Percentiles rank a stretch among this genome's conserved stretches.
Conservation (phyloP, 1,140 invertebrate species). For the Zaprionus africanus region DNA sequence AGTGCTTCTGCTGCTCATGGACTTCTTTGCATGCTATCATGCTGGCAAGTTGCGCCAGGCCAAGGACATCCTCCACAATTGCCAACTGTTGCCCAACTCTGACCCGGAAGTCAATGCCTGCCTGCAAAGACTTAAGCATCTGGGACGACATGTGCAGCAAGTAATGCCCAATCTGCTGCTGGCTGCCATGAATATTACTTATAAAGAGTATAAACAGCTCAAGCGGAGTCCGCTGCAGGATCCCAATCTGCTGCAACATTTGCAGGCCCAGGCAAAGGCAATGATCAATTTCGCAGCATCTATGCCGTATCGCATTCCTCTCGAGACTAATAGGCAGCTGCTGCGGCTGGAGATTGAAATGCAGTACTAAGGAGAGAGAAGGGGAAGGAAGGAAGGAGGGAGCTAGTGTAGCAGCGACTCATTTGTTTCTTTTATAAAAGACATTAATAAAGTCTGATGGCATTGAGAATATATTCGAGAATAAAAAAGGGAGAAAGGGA, state of each 20-base stretch:
- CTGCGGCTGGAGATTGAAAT: slow-evolving; percentile 13
- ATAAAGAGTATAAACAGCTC: neutral
- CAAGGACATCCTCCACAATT: neutral
- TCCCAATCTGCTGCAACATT: neutral
- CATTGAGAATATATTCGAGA: no score
- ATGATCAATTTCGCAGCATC: slow-evolving; percentile 2
- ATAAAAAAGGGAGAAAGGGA: neutral
- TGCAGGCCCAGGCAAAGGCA: slow-evolving; percentile 9
- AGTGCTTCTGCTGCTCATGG: neutral
- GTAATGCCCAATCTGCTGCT: slow-evolving; percentile 9
- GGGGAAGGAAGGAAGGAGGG: neutral
- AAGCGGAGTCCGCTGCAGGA: neutral
- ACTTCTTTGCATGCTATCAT: slow-evolving; percentile 6
- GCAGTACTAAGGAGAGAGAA: neutral
- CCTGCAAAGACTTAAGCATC: neutral
- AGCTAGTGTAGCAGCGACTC: neutral
- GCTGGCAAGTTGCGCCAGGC: neutral
- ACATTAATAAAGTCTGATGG: no score
- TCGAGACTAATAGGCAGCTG: neutral
- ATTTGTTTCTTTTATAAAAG: neutral
- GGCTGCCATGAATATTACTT: neutral
- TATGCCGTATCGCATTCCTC: neutral
- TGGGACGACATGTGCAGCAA: neutral
- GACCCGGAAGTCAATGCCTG: neutral
- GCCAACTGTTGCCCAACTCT: neutral